Percentiles rank a stretch among this genome's conserved stretches.
Conservation (phyloP, 2,797 vertebrate genomes). For the Schizothorax lantsangensis region DNA sequence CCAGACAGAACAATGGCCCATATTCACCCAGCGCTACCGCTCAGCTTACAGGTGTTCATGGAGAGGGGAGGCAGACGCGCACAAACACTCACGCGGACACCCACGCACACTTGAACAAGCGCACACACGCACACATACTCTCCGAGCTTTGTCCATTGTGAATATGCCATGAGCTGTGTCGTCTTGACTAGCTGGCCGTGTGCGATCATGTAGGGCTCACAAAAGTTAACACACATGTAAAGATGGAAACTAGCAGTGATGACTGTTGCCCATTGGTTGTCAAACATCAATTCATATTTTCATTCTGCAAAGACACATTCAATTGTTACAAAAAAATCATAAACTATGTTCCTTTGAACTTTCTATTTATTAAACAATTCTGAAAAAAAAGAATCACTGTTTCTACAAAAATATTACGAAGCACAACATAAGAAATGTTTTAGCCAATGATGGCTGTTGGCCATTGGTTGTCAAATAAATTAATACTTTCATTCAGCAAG, state of each 20-base stretch:
- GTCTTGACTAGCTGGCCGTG: slow-evolving; percentile 30
- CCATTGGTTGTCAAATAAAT: background rate
- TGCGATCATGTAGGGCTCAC: background rate
- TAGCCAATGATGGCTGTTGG: background rate
- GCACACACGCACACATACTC: slow-evolving; percentile 44
- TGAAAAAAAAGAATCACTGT: background rate
- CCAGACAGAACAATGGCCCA: slow-evolving; percentile 84
- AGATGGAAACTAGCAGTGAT: background rate
- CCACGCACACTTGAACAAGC: slow-evolving; percentile 37
- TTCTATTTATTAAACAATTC: background rate
- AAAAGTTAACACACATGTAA: slow-evolving; percentile 6
- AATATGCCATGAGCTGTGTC: slow-evolving; percentile 37
- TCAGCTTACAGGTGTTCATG: slow-evolving; percentile 90
- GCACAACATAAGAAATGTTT: background rate
- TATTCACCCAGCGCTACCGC: slow-evolving; percentile 78
- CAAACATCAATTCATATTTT: background rate
- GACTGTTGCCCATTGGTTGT: background rate
- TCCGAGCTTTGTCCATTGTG: slow-evolving; percentile 39
- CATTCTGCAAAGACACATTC: background rate
- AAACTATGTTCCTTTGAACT: background rate
- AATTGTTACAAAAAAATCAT: background rate
- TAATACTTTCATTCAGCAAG: background rate
- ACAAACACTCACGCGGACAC: slow-evolving; percentile 49
- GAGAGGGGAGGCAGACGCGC: slow-evolving; percentile 74
- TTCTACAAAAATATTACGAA: background rate